Evolutionary conservation across 2,888 invertebrate genomes (phyloP).

Genomic region (Axea sp.): DNA sequence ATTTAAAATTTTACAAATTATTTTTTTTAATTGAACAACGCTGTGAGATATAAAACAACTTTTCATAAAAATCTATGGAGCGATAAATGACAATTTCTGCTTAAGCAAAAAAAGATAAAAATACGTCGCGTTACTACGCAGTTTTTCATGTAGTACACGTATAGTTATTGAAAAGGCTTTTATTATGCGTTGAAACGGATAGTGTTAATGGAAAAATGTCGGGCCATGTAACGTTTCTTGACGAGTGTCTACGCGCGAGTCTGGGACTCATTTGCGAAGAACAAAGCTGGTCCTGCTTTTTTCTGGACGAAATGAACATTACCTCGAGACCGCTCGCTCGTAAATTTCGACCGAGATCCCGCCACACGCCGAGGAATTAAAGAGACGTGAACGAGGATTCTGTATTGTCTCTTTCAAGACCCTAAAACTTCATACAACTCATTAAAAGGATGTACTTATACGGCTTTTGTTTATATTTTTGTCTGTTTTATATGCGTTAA

Average conservation of each 20-base stretch:
- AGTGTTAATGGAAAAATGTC: conserved; percentile 55
- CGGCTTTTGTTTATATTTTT: too few relatives aligned
- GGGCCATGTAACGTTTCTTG: conserved; percentile 30
- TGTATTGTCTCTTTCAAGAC: conserved; percentile 55
- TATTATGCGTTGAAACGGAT: conserved; percentile 30
- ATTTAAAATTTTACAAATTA: too few relatives aligned
- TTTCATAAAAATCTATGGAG: too few relatives aligned
- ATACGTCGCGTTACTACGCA: too few relatives aligned
- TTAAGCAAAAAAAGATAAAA: too few relatives aligned
- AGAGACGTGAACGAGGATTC: conserved; percentile 57
- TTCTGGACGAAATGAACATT: conserved; percentile 52
- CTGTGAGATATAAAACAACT: too few relatives aligned
- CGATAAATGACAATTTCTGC: too few relatives aligned
- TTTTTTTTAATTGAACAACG: too few relatives aligned
- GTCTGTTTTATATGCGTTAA: conserved; percentile 25
- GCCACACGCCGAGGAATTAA: conserved; percentile 58
- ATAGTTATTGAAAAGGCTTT: conserved; percentile 43
- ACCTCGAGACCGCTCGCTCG: conserved; percentile 48
- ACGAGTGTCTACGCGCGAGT: conserved; percentile 31
- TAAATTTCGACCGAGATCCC: conserved; percentile 56
- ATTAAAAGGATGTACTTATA: conserved; percentile 51
- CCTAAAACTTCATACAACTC: conserved; percentile 51
- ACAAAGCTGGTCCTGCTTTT: conserved; percentile 59
- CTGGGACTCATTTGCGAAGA: conserved; percentile 54
- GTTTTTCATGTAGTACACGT: conserved; percentile 34